These are phyloP conservation scores for Parnassius mnemosyne DNA, from an alignment of 2,888 invertebrate species.

Conservation along the genomic window DNA sequence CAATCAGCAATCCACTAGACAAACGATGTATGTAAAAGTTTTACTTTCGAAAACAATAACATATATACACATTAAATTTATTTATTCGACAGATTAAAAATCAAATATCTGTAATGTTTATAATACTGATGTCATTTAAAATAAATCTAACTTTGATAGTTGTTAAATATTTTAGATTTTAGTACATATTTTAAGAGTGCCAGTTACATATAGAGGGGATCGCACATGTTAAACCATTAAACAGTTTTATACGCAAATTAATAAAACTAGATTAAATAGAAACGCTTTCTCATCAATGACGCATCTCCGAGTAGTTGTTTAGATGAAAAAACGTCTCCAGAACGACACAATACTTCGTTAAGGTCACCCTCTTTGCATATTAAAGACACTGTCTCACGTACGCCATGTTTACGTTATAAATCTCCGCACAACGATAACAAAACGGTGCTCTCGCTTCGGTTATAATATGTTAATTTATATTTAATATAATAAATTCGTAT, in stretches of 20 bases:
- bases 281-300: constrained; percentile 48
- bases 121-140: neutral
- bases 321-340: constrained; percentile 48
- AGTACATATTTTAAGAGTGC: neutral
- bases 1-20: no score
- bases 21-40: no score
- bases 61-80: no score
- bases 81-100: no score
- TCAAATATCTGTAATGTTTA: no score
- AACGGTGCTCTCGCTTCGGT: constrained; percentile 58
- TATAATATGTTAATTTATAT: constrained; percentile 78
- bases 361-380: constrained; percentile 44
- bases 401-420: constrained; percentile 70
- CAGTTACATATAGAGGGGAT: no score
- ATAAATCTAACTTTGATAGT: neutral
- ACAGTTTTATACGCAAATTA: neutral
- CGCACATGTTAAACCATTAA: neutral
- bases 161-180: no score
- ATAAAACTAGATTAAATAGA: constrained; percentile 26
- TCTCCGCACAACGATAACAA: constrained; percentile 63
- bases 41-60: no score
- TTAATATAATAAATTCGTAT: constrained; percentile 71
- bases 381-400: constrained; percentile 52
- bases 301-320: constrained; percentile 42
- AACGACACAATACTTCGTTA: constrained; percentile 72